phyloP scores from a whole-genome alignment of 2,888 invertebrate genomes.

The Lamellibrachia satsuma region DNA sequence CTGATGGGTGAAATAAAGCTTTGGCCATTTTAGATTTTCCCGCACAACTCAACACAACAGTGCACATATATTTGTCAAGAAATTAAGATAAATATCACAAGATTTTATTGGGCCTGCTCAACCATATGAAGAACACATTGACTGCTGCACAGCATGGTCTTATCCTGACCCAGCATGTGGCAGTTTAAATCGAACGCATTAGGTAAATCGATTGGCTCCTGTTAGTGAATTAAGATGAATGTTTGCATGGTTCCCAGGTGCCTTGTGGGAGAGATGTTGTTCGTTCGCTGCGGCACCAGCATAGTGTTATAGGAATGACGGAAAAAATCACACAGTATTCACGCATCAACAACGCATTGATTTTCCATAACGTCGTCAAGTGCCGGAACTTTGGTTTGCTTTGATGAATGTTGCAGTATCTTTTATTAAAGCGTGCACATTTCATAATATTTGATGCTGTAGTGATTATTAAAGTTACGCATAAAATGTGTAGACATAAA shows the following conservation, averaged over 20 bases:
- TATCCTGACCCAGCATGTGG: background rate
- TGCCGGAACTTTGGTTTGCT: background rate
- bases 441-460: background rate
- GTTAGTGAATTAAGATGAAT: background rate
- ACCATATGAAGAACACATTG: background rate
- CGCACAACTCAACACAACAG: background rate
- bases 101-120: background rate
- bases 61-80: too few relatives aligned
- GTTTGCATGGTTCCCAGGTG: background rate
- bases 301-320: background rate
- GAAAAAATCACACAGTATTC: background rate
- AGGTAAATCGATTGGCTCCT: background rate
- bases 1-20: background rate
- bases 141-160: background rate
- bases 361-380: background rate
- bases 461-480: background rate
- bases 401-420: background rate
- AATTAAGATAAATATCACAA: slow-evolving; percentile 4
- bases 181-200: slow-evolving; percentile 1
- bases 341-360: background rate
- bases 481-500: too few relatives aligned
- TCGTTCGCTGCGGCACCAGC: background rate
- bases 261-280: background rate
- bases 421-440: background rate
- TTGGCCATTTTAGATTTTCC: background rate